Percentiles rank a stretch among this genome's conserved stretches.
Evolutionary conservation across 1,140 invertebrate species (phyloP).

Genomic region (Parasteatoda tepidariorum): DNA sequence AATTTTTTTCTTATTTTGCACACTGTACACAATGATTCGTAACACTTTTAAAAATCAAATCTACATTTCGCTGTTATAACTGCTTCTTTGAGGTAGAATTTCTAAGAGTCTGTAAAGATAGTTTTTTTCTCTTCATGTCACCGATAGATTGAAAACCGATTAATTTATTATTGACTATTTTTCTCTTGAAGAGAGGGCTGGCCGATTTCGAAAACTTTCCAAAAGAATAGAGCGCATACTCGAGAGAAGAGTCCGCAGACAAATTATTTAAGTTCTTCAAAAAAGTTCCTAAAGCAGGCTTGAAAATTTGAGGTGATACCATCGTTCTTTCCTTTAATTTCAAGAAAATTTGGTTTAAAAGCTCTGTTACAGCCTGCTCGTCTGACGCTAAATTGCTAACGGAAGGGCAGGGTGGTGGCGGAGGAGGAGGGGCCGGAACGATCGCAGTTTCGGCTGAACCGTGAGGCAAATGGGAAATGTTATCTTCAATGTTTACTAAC

Average conservation of each 20-base stretch:
- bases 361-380: not conserved
- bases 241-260: slow-evolving; percentile 35
- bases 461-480: not conserved
- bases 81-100: not conserved
- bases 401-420: slow-evolving; percentile 17
- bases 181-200: slow-evolving; percentile 39
- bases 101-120: not conserved
- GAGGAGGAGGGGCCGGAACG: not conserved
- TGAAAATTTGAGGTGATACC: slow-evolving; percentile 23
- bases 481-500: not conserved
- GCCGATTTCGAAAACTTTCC: slow-evolving; percentile 54
- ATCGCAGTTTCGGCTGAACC: not conserved
- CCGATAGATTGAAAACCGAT: slow-evolving; percentile 51
- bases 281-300: slow-evolving; percentile 41
- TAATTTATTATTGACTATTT: slow-evolving; percentile 44
- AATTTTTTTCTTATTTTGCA: no score
- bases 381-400: not conserved
- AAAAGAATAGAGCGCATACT: slow-evolving; percentile 53
- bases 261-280: slow-evolving; percentile 49
- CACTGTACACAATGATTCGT: no score
- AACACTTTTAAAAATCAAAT: no score
- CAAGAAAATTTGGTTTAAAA: slow-evolving; percentile 19
- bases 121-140: slow-evolving; percentile 12
- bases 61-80: not conserved
- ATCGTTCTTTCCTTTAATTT: slow-evolving; percentile 44